These are phyloP conservation scores for Samia ricini DNA, from an alignment of 1,140 invertebrate genomes.

Conservation along the genomic window DNA sequence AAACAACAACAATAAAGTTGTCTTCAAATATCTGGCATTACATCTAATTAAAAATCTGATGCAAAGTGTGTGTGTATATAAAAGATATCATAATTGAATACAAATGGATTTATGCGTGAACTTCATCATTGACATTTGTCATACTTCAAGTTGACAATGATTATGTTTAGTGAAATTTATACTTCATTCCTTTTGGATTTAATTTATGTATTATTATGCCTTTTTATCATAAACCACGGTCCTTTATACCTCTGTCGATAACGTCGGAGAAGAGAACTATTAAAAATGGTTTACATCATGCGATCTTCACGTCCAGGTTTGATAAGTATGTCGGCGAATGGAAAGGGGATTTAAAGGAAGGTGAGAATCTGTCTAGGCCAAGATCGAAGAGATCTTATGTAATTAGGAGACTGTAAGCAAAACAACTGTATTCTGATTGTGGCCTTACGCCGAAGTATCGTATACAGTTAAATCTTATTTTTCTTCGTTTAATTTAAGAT, in stretches of 20 bases:
- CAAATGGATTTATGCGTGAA: too few species aligned
- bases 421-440: too few species aligned
- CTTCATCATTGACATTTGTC: neutral
- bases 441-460: too few species aligned
- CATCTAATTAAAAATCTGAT: too few species aligned
- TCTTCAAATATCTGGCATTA: too few species aligned
- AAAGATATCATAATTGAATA: too few species aligned
- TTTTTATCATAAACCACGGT: constrained; percentile 54
- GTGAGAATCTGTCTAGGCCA: constrained; percentile 37
- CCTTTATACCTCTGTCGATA: constrained; percentile 51
- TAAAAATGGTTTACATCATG: constrained; percentile 75
- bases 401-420: too few species aligned
- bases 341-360: constrained; percentile 77
- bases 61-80: too few species aligned
- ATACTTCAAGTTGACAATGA: neutral
- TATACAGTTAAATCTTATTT: too few species aligned
- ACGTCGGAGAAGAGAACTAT: constrained; percentile 54
- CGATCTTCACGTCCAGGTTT: constrained; percentile 72
- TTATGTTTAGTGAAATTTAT: neutral
- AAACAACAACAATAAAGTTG: too few species aligned
- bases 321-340: constrained; percentile 79
- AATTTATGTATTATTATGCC: constrained; percentile 40
- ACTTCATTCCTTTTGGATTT: too few species aligned
- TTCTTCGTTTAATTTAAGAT: constrained; percentile 14
- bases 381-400: too few species aligned